Evolutionary conservation across 2,797 vertebrate genomes (phyloP).

Genomic region (Oreonectes daqikongensis): DNA sequence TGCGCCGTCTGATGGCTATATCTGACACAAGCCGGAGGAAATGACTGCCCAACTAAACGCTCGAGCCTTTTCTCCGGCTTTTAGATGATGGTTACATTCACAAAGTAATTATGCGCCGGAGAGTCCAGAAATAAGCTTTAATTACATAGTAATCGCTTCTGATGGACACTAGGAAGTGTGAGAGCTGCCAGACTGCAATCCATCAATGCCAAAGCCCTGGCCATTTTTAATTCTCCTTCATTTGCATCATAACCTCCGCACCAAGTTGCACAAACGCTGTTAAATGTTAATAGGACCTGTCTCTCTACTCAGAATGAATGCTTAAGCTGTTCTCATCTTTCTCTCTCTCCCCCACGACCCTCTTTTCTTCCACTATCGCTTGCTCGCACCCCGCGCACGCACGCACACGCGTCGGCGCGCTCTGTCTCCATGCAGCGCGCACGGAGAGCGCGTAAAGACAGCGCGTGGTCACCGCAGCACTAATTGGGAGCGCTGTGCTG

Average conservation of each 20-base stretch:
- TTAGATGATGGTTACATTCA: conserved; percentile 99
- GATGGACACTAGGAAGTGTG: conserved; percentile 99
- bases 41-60: conserved; percentile 96
- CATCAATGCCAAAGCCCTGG: conserved; percentile 99
- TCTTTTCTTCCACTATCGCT: conserved; percentile 44
- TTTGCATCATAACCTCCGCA: conserved; percentile 99
- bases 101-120: conserved; percentile 99
- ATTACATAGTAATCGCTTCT: conserved; percentile 99
- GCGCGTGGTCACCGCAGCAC: conserved; percentile 96
- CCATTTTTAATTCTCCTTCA: conserved; percentile 99
- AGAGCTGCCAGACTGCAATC: conserved; percentile 99
- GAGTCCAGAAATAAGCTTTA: conserved; percentile 99
- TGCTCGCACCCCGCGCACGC: conserved; percentile 29
- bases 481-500: conserved; percentile 99
- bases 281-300: conserved; percentile 99
- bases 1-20: conserved; percentile 99
- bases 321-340: conserved; percentile 93
- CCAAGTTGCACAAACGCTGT: conserved; percentile 99
- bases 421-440: conserved; percentile 65
- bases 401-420: conserved; percentile 46
- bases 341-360: conserved; percentile 42
- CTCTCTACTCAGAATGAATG: conserved; percentile 99
- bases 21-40: conserved; percentile 95
- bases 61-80: conserved; percentile 97
- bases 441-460: conserved; percentile 90